Evolutionary conservation across 2,113 vertebrate genomes (phyloP).

Genomic region (Poeciliopsis turrubarensis): DNA sequence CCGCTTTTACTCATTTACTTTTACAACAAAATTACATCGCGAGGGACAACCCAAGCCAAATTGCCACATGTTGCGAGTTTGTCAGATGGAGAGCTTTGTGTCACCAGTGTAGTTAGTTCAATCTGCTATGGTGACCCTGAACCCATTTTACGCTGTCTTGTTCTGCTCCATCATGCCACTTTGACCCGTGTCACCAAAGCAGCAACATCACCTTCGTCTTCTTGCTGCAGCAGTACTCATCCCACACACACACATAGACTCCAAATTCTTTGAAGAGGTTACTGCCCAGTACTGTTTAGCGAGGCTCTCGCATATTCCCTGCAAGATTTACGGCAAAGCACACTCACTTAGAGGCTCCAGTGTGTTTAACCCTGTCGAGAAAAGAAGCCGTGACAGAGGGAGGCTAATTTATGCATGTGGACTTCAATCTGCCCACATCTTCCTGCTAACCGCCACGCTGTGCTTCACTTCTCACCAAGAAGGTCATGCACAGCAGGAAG

Average conservation of each 20-base stretch:
- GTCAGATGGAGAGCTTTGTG: constrained; percentile 27
- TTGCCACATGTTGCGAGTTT: constrained; percentile 21
- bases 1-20: constrained; percentile 3
- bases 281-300: constrained; percentile 37
- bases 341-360: constrained; percentile 23
- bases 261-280: constrained; percentile 31
- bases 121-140: constrained; percentile 50
- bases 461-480: constrained; percentile 56
- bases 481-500: constrained; percentile 63
- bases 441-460: constrained; percentile 56
- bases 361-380: constrained; percentile 38
- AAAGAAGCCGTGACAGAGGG: constrained; percentile 24
- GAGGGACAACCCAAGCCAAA: constrained; percentile 4
- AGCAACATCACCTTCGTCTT: constrained; percentile 18
- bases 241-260: constrained; percentile 5
- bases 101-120: constrained; percentile 29
- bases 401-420: constrained; percentile 52
- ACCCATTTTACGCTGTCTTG: constrained; percentile 33
- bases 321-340: constrained; percentile 33
- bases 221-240: constrained; percentile 17
- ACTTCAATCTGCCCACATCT: constrained; percentile 47
- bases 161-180: constrained; percentile 33
- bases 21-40: constrained; percentile 10
- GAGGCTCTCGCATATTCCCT: constrained; percentile 22
- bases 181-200: constrained; percentile 47